These are phyloP conservation scores for Hydractinia echinata DNA, from an alignment of 30 jellyfish, hydroid and myxozoan genomes.

Conservation along the genomic window DNA sequence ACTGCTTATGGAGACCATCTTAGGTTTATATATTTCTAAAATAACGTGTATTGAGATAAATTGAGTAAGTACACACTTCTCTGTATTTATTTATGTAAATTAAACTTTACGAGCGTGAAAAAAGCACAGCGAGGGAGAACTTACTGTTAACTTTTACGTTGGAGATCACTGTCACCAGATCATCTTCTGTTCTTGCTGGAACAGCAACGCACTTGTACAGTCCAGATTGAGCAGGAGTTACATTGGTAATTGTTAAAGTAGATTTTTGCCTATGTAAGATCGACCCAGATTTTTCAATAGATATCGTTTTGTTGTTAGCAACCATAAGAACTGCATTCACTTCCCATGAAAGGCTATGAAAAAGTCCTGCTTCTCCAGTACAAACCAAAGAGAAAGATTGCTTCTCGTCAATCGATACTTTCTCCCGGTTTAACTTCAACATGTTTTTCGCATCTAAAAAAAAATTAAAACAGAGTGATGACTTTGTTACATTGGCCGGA, in stretches of 20 bases:
- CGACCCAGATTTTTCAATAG: conserved; percentile 23
- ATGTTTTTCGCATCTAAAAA: conserved; percentile 15
- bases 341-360: conserved; percentile 53
- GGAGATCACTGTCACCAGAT: conserved; percentile 1
- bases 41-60: background rate
- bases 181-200: conserved; percentile 37
- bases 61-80: background rate
- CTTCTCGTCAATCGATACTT: conserved; percentile 27
- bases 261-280: conserved; percentile 32
- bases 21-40: conserved; percentile 35
- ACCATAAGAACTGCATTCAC: conserved; percentile 38
- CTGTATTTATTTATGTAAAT: background rate
- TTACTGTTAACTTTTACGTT: conserved; percentile 29
- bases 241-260: conserved; percentile 19
- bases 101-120: background rate
- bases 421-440: conserved; percentile 19
- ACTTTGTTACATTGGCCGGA: too few relatives aligned
- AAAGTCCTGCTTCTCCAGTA: conserved; percentile 44
- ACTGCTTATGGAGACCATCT: background rate
- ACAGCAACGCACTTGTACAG: conserved; percentile 62
- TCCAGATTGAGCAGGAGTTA: conserved; percentile 60
- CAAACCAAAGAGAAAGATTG: conserved; percentile 40
- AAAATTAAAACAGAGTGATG: background rate
- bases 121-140: background rate
- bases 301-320: conserved; percentile 3